Evolutionary conservation across 2,888 invertebrate species (phyloP).

Genomic region (Bursaphelenchus okinawaensis): DNA sequence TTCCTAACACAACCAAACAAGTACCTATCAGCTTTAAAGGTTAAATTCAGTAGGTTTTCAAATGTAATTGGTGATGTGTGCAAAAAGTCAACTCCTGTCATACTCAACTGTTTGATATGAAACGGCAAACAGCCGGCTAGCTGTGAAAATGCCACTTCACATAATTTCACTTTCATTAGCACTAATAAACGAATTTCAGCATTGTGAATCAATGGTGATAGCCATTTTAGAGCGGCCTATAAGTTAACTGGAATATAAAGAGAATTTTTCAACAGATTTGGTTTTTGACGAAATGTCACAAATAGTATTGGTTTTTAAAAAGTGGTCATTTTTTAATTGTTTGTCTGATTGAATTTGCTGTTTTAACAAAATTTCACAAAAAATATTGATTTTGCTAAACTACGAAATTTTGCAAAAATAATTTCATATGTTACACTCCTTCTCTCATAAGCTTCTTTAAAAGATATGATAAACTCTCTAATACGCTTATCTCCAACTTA

Average conservation of each 20-base stretch:
- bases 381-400: no score
- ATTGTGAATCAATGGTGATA: not conserved
- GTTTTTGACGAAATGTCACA: no score
- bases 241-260: no score
- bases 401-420: no score
- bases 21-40: not conserved
- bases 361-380: not conserved
- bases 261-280: no score
- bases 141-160: not conserved
- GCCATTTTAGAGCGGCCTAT: constrained; percentile 1
- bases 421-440: no score
- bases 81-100: not conserved
- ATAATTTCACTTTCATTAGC: not conserved
- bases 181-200: constrained; percentile 4
- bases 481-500: no score
- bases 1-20: not conserved
- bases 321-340: no score
- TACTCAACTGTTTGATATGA: not conserved
- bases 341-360: not conserved
- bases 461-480: no score
- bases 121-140: not conserved
- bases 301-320: no score
- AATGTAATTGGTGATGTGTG: not conserved
- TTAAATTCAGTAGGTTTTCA: not conserved
- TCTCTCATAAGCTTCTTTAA: no score